These are phyloP conservation scores for Protonemura montana DNA, from an alignment of 2,888 invertebrate genomes.

Conservation along the genomic window DNA sequence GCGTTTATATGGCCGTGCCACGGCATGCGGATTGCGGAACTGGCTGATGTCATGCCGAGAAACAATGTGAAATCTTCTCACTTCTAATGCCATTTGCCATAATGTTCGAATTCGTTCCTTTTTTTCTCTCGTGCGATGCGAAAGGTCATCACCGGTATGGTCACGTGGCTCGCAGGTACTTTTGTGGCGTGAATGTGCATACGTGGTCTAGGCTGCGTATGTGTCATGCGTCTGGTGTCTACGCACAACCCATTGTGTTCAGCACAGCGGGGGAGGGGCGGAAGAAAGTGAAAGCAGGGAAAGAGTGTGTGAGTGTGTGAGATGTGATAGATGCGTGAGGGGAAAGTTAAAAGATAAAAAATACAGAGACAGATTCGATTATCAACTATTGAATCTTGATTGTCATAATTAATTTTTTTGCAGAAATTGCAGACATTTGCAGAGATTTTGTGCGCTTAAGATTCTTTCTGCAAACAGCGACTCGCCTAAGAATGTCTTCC, in stretches of 20 bases:
- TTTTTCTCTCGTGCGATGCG: not conserved
- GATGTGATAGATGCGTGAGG: constrained; percentile 26
- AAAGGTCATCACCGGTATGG: not conserved
- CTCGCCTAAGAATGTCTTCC: not conserved
- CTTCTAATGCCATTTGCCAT: not conserved
- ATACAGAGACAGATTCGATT: not conserved
- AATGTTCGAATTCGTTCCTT: not conserved
- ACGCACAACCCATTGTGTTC: constrained; percentile 17
- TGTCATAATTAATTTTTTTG: not conserved
- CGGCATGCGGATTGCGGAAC: not conserved
- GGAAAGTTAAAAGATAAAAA: constrained; percentile 38
- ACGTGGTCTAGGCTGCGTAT: not conserved
- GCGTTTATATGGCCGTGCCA: not conserved
- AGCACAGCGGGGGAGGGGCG: constrained; percentile 14
- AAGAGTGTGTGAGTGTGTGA: constrained; percentile 24
- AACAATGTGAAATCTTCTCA: constrained; percentile 7
- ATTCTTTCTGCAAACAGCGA: not conserved
- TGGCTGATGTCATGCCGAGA: not conserved
- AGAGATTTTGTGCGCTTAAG: not conserved
- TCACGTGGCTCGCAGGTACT: not conserved
- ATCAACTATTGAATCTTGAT: constrained; percentile 10
- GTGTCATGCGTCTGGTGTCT: not conserved
- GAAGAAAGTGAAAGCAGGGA: constrained; percentile 38
- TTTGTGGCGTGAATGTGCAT: too few relatives aligned
- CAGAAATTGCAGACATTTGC: not conserved